A percentile compares a stretch with the other conserved stretches of the same genome.
phyloP scores from a whole-genome alignment of 2,113 vertebrate species.

The Saguinus imperator region DNA sequence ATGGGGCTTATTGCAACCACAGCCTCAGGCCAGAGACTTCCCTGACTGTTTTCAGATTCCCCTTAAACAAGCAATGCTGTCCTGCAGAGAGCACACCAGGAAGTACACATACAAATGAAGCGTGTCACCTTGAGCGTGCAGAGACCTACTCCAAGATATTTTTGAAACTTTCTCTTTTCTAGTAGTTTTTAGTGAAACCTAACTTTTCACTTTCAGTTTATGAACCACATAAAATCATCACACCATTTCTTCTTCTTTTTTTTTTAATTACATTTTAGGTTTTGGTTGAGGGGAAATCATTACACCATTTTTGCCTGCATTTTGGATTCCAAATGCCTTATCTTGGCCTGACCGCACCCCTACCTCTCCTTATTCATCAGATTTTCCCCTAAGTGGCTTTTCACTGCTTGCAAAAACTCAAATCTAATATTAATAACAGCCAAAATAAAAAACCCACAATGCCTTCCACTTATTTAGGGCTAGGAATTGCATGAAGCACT shows the following conservation, averaged over 20 bases:
- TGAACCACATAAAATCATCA: neutral
- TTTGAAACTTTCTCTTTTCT: neutral
- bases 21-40: neutral
- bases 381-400: neutral
- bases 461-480: neutral
- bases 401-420: neutral
- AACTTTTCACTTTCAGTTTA: neutral
- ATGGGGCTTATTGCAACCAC: rapidly evolving
- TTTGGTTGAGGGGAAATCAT: neutral
- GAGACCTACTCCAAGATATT: neutral
- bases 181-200: neutral
- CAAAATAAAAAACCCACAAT: neutral
- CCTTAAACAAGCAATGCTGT: neutral
- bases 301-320: neutral
- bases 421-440: neutral
- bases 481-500: neutral
- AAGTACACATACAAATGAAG: neutral
- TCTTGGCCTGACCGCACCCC: neutral
- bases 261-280: too few species aligned
- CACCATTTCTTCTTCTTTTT: neutral
- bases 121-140: neutral
- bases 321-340: neutral
- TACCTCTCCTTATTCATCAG: neutral
- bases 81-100: neutral
- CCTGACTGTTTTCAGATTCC: neutral